Percentiles rank a stretch among this genome's conserved stretches.
These are phyloP conservation scores for Sarotherodon lohbergeri DNA, from an alignment of 2,113 vertebrate species.

Conservation along the genomic window DNA sequence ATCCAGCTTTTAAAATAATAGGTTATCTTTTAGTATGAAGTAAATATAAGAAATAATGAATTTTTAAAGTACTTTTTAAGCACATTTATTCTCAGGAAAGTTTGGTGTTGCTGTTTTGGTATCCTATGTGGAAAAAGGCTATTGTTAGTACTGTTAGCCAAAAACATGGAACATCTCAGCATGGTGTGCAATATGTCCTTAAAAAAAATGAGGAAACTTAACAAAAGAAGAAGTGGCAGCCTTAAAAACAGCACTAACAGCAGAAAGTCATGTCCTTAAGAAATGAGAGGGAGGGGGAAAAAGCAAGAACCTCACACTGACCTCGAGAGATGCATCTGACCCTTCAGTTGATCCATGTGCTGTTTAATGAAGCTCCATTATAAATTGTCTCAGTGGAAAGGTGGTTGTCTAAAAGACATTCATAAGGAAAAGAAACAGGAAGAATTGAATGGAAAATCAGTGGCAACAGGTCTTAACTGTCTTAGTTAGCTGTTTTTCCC, in stretches of 20 bases:
- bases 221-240: neutral
- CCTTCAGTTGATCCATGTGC: neutral
- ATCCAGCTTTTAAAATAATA: neutral
- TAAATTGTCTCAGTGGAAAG: neutral
- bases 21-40: neutral
- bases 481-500: neutral
- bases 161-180: neutral
- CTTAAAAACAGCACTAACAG: neutral
- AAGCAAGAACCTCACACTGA: neutral
- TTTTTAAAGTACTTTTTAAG: neutral
- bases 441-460: neutral
- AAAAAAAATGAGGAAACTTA: neutral
- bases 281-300: fast-evolving
- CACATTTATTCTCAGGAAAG: neutral
- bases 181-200: neutral
- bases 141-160: neutral
- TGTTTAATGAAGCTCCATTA: neutral
- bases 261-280: neutral
- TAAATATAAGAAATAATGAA: neutral
- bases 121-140: neutral
- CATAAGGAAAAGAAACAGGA: neutral
- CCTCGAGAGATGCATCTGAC: neutral
- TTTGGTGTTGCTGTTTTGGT: neutral
- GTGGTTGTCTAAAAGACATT: neutral
- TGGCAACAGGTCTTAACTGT: neutral